phyloP scores from a whole-genome alignment of 2,113 vertebrate species.

The Pseudonaja textilis region DNA sequence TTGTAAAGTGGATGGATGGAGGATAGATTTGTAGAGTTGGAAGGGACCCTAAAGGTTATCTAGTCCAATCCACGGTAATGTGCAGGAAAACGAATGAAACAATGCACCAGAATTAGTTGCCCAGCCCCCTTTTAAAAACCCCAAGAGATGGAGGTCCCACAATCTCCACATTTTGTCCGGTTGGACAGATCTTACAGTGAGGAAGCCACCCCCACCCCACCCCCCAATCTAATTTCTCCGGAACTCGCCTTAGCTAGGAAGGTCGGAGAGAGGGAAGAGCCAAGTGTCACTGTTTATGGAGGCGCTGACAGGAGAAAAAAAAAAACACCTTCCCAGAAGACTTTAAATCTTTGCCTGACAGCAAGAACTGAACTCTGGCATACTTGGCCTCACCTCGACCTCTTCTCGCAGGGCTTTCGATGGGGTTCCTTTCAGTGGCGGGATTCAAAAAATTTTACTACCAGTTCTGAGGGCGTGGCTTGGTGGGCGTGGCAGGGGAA shows the following conservation, averaged over 20 bases:
- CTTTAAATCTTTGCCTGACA: not conserved
- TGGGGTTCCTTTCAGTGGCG: not conserved
- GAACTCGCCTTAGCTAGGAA: not conserved
- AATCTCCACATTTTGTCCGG: not conserved
- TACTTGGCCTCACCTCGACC: not conserved
- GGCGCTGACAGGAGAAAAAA: too few species aligned
- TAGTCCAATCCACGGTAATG: not conserved
- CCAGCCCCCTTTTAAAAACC: not conserved
- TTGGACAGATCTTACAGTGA: not conserved
- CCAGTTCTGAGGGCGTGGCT: too few species aligned
- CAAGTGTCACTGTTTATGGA: not conserved
- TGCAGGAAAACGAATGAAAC: not conserved
- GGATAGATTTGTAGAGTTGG: not conserved
- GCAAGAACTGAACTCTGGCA: not conserved
- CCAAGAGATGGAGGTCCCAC: not conserved
- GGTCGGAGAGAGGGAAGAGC: not conserved
- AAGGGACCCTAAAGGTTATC: not conserved
- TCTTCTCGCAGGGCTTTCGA: not conserved
- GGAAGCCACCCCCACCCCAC: fast-evolving
- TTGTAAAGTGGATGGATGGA: too few species aligned
- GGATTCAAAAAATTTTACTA: too few species aligned
- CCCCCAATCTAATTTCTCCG: not conserved
- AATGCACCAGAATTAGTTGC: not conserved
- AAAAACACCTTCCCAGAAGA: not conserved
- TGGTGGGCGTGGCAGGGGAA: too few species aligned